Evolutionary conservation across 1,140 invertebrate species (phyloP), one percentile per base, ranked within the genome.

Genomic region (Neodiprion pinetum): DNA sequence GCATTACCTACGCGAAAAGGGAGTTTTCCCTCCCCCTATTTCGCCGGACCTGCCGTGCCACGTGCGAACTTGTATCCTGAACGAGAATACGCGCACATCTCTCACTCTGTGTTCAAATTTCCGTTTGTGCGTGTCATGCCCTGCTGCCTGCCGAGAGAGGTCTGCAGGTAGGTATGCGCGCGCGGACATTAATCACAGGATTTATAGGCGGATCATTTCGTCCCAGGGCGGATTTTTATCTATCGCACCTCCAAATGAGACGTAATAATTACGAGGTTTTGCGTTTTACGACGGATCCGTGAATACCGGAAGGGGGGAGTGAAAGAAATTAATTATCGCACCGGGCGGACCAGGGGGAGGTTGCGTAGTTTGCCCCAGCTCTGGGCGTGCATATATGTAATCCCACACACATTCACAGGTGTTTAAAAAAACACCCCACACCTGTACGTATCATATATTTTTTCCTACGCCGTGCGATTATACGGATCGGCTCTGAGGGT

Each of bases 161-260:
- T 40, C 28, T 40, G 28, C 28, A 40, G 28, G 28, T 40, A 40
- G 1, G 28, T 5, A 21, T 40, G 28, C 53, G n/a, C 83, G 86
- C 84, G 83, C 86, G 83, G 83, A 86, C 85, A 82, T 86, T 87
- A 83, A 88, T 87, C 87, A 85, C 53, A 61, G 83, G 81, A 87
- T 87, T 87, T 88, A 88, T 87, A 81, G 83, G 84, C 83, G 82
- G 80, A 85, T 87, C 83, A 84, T 84, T 85, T 83, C 78, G 80
- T 80, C 80, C 80, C 78, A 77, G 71, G 70, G 79, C 70, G 73
- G 78, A 85, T 82, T 84, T 84, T 82, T 82, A 82, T 80, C 74
- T 76, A 49, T 23, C 53, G 72, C 80, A 74, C 75, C 80, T 72
- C 61, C 74, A 82, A 85, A 81, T 81, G 81, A 84, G 82, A 83